These are phyloP conservation scores for Lasiommata megera DNA, from an alignment of 2,888 invertebrate species.

Conservation along the genomic window DNA sequence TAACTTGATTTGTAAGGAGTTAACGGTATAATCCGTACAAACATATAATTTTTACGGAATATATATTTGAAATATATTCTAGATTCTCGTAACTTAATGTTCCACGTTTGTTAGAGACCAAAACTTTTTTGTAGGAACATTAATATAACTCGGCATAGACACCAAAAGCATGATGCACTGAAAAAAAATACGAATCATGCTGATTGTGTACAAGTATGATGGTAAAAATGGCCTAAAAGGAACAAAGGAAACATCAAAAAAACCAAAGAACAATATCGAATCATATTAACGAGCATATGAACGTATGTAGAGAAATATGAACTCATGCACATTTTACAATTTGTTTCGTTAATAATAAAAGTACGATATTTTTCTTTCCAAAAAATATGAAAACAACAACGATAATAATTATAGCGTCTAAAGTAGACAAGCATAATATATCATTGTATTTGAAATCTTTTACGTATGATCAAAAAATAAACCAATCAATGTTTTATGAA, in stretches of 20 bases:
- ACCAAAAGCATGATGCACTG: slow-evolving; percentile 79
- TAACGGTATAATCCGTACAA: too few relatives aligned
- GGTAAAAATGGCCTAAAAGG: slow-evolving; percentile 49
- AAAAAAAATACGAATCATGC: slow-evolving; percentile 70
- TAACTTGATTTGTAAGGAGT: slow-evolving; percentile 15
- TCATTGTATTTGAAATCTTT: slow-evolving; percentile 48
- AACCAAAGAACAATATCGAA: slow-evolving; percentile 65
- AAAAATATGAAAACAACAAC: slow-evolving; percentile 48
- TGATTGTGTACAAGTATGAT: slow-evolving; percentile 60
- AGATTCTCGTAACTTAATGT: background rate
- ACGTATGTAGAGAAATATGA: background rate
- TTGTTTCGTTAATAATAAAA: background rate
- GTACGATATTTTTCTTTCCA: slow-evolving; percentile 61
- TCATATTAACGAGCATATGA: background rate
- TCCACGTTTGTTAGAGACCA: background rate
- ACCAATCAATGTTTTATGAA: slow-evolving; percentile 50
- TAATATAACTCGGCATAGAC: slow-evolving; percentile 55
- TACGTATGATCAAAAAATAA: slow-evolving; percentile 40
- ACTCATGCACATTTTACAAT: background rate
- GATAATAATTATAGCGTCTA: slow-evolving; percentile 46
- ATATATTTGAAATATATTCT: slow-evolving; percentile 15
- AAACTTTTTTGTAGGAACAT: slow-evolving; percentile 15
- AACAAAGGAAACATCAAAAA: slow-evolving; percentile 43
- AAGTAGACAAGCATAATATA: slow-evolving; percentile 61
- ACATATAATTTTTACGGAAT: too few relatives aligned